Conservation (phyloP, 2,888 invertebrate species). For the Scaptomyza polygonia region DNA sequence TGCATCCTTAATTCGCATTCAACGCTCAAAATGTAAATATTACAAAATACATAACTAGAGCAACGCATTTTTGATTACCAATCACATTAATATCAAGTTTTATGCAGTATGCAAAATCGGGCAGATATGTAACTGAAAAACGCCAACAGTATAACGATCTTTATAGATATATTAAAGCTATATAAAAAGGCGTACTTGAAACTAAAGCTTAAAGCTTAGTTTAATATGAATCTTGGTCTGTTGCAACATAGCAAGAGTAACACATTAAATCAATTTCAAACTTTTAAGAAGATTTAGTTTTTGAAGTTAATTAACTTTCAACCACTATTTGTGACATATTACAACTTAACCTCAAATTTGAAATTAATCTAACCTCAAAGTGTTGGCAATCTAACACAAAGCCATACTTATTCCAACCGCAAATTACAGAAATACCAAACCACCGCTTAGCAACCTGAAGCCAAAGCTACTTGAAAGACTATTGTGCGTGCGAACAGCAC, state of each 20-base stretch:
- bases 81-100: slow-evolving; percentile 24
- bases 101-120: not conserved
- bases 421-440: slow-evolving; percentile 4
- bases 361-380: slow-evolving; percentile 13
- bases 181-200: not conserved
- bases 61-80: slow-evolving; percentile 22
- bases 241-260: too few species aligned
- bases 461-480: not conserved
- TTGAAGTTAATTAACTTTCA: too few species aligned
- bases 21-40: slow-evolving; percentile 11
- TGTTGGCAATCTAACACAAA: not conserved
- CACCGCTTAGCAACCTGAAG: not conserved
- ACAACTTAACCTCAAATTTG: slow-evolving; percentile 9
- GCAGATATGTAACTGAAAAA: not conserved
- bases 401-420: not conserved
- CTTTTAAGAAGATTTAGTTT: too few species aligned
- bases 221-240: too few species aligned
- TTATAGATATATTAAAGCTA: not conserved
- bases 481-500: not conserved
- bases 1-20: slow-evolving; percentile 29
- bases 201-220: not conserved
- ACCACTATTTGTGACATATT: not conserved
- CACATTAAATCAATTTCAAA: too few species aligned
- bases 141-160: not conserved
- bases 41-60: slow-evolving; percentile 10